Evolutionary conservation across 2,888 invertebrate species (phyloP), one percentile per base, ranked within the genome.

Genomic region (Perizoma affinitatum): DNA sequence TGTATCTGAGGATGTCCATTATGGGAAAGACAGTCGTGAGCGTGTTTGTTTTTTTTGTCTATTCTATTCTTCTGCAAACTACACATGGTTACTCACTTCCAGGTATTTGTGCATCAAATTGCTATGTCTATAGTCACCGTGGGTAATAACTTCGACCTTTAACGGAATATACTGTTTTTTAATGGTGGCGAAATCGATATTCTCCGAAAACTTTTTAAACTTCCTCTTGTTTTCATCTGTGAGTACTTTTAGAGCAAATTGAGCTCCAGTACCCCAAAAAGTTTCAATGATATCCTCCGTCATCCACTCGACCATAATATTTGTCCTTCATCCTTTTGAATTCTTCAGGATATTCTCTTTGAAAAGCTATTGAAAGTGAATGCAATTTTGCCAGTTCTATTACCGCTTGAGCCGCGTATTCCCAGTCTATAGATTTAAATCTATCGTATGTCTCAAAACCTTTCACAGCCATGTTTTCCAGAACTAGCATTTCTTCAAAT

Each of bases 331-430:
- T 7, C 5, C 53, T 51, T 5, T 65, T 48, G 40, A 75, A 84
- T 10, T 70, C 66, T 46, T 78, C 72, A 4, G 80, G 82, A 10
- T 76, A 11, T 42, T 78, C 73, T 38, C 73, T 70, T n/a, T 65
- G 67, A 54, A 75, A 73, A 0, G 82, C 83, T 22, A 83, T 73
- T 0, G 84, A 83, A 2, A 84, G 66, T 0, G 85, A 82, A 57
- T 87, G 87, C 9, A 83, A 69, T 58, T 79, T 80, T 0, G 81
- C 86, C 35, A 84, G 57, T 4, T 74, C 74, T 10, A 61, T 67
- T 0, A 79, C 47, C 0, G 77, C 69, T 11, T 67, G 51, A 0
- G 72, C 50, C 0, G 82, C 74, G 10, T 83, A 78, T 5, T 73
- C 72, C 74, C 78, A 80, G 57, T 75, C 69, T 4, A 85, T 59